Base-by-base conservation (phyloP, 2,797 vertebrate species). In the Momotus momota region DNA sequence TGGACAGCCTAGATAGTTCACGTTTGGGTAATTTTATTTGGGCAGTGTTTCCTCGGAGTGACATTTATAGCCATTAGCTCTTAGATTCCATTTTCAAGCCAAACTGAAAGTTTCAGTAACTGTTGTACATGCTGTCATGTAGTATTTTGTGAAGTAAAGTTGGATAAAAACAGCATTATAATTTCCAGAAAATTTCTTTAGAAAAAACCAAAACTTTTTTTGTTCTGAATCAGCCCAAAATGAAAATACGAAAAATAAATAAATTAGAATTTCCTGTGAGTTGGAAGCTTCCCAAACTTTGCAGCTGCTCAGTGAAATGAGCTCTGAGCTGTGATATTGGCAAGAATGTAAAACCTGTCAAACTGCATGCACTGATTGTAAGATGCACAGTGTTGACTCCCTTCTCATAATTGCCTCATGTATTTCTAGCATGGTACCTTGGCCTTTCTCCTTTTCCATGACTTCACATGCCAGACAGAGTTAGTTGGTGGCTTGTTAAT, bases 241-340 rank as follows among this genome's bases (percentile, higher is more conserved):
- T 92, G 62, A 95, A 69, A 61, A 86, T 94, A 93, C 19, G 11
- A 18, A 61, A 79, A 61, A 67, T 86, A 80, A 31, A 26, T 49
- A 81, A 21, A 23, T 64, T 81, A 77, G 54, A 91, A 90, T 91
- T 94, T 96, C 67, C 74, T 93, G 71, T 87, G 74, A 89, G 40
- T 78, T 96, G 93, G 92, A 96, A 87, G 14, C 14, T 82, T 95
- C 86, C 90, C 96, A 97, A 40, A 46, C 10, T 93, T 87, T 96
- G 94, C 95, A 96, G 95, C 94, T 97, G 95, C 86, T 96, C 90
- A 89, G 83, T 61, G 60, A 85, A 96, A 94, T 77, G 31, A 83
- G 84, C 84, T 77, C 71, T 87, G 84, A 88, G 74, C 86, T 69
- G 64, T 82, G 46, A 81, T 88, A 55, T 70, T 94, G 94, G 92